Evolutionary conservation across 2,888 invertebrate genomes (phyloP).

Genomic region (Vannuccia rotundouncinata): DNA sequence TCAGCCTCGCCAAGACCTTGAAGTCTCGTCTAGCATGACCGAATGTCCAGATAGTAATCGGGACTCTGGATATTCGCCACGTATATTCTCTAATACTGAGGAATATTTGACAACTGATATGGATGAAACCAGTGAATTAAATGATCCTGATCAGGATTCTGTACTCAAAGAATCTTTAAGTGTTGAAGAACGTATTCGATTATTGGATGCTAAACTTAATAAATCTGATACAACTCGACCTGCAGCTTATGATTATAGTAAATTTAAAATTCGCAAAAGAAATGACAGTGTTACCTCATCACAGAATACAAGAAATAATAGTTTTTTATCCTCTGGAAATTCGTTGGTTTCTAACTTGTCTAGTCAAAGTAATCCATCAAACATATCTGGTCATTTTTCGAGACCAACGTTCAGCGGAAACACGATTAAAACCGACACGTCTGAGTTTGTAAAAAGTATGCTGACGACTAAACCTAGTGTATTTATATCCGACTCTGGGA

Average conservation of each 20-base stretch:
- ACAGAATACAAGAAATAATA: background rate
- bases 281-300: background rate
- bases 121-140: background rate
- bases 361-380: background rate
- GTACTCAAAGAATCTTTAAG: background rate
- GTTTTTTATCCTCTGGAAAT: background rate
- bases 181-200: conserved; percentile 70
- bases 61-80: background rate
- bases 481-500: background rate
- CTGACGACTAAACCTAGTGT: conserved; percentile 7
- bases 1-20: background rate
- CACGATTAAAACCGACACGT: conserved; percentile 9
- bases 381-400: background rate
- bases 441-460: conserved; percentile 35
- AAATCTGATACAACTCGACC: conserved; percentile 36
- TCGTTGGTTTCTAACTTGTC: background rate
- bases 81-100: background rate
- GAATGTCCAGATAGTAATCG: background rate
- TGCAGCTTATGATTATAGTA: conserved; percentile 24
- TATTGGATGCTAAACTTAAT: conserved; percentile 77
- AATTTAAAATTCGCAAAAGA: conserved; percentile 35
- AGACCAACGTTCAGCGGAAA: background rate
- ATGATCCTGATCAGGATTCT: conserved; percentile 21
- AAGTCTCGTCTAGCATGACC: background rate
- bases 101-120: background rate